These are phyloP conservation scores for Lutraria lutraria DNA, from an alignment of 2,888 invertebrate species.

Conservation along the genomic window DNA sequence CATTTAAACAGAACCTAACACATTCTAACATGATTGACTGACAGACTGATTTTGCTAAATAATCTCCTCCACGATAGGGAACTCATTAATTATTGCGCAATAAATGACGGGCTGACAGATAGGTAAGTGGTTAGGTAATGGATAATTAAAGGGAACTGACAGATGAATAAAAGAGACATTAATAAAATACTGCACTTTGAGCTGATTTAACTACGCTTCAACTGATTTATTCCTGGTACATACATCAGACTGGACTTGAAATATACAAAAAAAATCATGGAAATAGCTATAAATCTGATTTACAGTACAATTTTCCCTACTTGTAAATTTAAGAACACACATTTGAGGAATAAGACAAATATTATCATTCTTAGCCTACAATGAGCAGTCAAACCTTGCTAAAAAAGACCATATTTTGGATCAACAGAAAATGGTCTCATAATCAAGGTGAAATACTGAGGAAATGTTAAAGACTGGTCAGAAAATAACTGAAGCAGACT, in stretches of 20 bases:
- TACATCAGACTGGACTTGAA: neutral
- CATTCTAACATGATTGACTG: neutral
- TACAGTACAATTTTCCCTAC: neutral
- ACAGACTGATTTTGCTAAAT: neutral
- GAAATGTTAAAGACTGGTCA: too few species aligned
- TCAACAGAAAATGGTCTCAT: too few species aligned
- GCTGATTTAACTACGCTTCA: neutral
- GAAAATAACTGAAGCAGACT: too few species aligned
- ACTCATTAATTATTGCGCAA: neutral
- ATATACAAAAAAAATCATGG: neutral
- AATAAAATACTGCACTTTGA: constrained; percentile 1
- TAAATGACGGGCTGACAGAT: neutral
- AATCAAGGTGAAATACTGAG: too few species aligned
- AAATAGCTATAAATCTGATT: neutral
- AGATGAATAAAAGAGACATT: neutral
- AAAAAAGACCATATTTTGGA: too few species aligned
- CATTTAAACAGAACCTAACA: neutral
- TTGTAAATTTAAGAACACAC: neutral
- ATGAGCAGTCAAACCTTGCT: neutral
- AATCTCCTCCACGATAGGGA: neutral
- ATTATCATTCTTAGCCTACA: neutral
- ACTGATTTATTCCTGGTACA: neutral
- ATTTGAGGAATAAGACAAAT: neutral
- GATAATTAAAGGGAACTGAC: constrained; percentile 3
- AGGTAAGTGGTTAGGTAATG: constrained; percentile 10